A percentile compares a stretch with the other conserved stretches of the same genome.
Evolutionary conservation across 1,140 invertebrate species (phyloP).

Genomic region (Brachystomella parvula): DNA sequence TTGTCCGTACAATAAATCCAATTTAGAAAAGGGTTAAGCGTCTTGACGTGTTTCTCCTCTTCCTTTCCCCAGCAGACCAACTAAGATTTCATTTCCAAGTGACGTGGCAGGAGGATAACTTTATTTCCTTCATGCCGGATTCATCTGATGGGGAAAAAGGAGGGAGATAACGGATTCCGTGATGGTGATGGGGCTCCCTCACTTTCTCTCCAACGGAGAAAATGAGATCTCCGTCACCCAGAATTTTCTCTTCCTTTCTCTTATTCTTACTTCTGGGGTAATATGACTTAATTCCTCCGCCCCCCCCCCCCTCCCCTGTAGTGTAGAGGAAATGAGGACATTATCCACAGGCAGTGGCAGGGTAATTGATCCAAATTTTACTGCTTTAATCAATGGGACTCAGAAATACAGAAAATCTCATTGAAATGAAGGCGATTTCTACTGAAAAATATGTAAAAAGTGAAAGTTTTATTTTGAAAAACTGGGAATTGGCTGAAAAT

Average conservation of each 20-base stretch:
- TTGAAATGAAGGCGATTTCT: background rate
- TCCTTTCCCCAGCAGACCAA: background rate
- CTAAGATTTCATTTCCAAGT: slow-evolving; percentile 6
- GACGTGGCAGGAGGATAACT: background rate
- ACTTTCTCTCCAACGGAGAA: background rate
- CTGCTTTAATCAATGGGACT: background rate
- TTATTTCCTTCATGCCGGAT: background rate
- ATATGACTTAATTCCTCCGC: background rate
- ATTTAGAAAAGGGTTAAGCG: slow-evolving; percentile 8
- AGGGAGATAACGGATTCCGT: background rate
- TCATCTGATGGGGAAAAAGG: background rate
- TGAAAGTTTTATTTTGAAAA: background rate
- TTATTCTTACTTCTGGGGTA: background rate
- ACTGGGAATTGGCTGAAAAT: background rate
- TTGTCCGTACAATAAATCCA: slow-evolving; percentile 6
- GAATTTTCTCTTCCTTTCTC: background rate
- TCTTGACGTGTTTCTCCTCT: slow-evolving; percentile 2
- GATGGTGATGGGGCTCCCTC: background rate
- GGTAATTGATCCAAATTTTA: background rate
- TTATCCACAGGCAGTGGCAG: background rate
- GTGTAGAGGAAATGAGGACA: background rate
- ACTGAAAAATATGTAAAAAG: background rate
- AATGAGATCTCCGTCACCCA: background rate
- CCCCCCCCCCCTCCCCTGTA: background rate
- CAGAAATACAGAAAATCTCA: background rate